Evolutionary conservation across 2,888 invertebrate species (phyloP).

Genomic region (Megalurothrips usitatus): DNA sequence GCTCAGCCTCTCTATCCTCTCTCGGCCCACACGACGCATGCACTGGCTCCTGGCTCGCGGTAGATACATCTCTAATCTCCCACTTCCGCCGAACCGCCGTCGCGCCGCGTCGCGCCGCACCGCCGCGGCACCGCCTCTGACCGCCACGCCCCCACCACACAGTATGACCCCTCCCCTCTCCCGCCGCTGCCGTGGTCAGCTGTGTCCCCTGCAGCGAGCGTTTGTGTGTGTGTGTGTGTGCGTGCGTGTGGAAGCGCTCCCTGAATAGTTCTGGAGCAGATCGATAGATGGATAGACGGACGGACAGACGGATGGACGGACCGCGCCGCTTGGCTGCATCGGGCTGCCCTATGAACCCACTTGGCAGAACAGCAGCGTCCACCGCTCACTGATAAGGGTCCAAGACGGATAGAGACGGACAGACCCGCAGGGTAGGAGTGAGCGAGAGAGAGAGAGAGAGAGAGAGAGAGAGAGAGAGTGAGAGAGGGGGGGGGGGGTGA

Average conservation of each 20-base stretch:
- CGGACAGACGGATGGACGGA: not conserved
- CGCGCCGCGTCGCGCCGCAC: not conserved
- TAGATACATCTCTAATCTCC: slow-evolving; percentile 15
- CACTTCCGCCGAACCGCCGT: not conserved
- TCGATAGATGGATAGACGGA: not conserved
- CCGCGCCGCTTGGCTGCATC: not conserved
- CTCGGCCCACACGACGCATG: not conserved
- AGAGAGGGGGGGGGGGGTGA: too few species aligned
- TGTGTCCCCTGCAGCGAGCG: not conserved
- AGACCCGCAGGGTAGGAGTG: too few species aligned
- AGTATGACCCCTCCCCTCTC: not conserved
- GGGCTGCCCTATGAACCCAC: not conserved
- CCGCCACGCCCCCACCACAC: not conserved
- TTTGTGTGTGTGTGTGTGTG: not conserved
- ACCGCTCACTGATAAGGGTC: not conserved
- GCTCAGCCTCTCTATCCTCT: not conserved
- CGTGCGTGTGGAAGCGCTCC: not conserved
- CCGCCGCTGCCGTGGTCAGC: not conserved
- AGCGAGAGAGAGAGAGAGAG: too few species aligned
- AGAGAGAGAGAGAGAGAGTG: too few species aligned
- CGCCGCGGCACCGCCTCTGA: not conserved
- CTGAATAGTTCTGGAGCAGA: not conserved
- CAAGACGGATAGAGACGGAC: too few species aligned
- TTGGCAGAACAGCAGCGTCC: too few species aligned
- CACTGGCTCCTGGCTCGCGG: slow-evolving; percentile 11